phyloP scores from a whole-genome alignment of 2,113 vertebrate genomes.

The Platycercus adscitus region DNA sequence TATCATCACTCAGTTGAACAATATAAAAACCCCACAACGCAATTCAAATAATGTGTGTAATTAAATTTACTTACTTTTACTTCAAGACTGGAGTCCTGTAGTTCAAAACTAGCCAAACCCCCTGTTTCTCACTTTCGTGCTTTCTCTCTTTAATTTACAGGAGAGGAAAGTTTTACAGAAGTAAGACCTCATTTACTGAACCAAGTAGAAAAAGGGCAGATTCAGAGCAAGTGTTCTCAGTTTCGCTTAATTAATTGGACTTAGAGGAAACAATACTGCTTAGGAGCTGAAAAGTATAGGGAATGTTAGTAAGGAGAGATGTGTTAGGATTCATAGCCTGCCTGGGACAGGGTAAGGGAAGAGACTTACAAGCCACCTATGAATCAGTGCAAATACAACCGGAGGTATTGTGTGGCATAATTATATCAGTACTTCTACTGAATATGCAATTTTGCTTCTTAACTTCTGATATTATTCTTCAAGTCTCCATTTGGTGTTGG shows the following conservation, averaged over 20 bases:
- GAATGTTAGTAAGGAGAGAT: not conserved
- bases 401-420: not conserved
- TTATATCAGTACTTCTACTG: not conserved
- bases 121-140: not conserved
- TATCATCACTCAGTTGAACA: not conserved
- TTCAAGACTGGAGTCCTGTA: not conserved
- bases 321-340: not conserved
- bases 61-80: not conserved
- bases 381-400: not conserved
- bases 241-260: conserved; percentile 10
- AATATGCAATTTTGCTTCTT: not conserved
- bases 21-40: not conserved
- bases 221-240: not conserved
- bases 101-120: not conserved
- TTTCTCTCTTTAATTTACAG: not conserved
- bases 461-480: not conserved
- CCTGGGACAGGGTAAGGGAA: not conserved
- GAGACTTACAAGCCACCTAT: not conserved
- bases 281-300: not conserved
- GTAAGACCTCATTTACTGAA: not conserved
- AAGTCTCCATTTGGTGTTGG: not conserved
- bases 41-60: not conserved
- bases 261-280: not conserved
- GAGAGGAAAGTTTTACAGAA: not conserved
- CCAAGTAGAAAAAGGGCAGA: not conserved